These are phyloP conservation scores for Mastomys coucha DNA, from an alignment of 2,113 vertebrate species.

Conservation along the genomic window DNA sequence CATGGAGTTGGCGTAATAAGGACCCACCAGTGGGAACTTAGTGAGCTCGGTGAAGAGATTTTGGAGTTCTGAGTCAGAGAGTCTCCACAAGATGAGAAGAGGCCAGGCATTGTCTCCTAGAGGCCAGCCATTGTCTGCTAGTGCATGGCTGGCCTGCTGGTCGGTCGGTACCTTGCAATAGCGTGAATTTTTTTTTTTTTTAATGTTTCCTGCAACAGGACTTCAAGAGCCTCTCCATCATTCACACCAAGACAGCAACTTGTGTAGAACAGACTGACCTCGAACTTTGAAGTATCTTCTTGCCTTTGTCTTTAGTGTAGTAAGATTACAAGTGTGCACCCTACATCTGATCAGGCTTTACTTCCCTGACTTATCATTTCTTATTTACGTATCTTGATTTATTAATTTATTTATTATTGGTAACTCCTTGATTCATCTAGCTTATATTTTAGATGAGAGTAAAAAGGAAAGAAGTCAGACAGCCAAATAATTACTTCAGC, in stretches of 20 bases:
- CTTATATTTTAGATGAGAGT: background rate
- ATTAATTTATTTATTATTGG: background rate
- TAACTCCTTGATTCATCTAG: background rate
- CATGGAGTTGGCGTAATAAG: too few relatives aligned
- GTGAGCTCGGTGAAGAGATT: too few relatives aligned
- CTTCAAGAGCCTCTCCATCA: background rate
- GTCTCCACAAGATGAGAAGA: too few relatives aligned
- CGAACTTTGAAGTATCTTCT: background rate
- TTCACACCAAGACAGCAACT: background rate
- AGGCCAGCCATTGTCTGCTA: too few relatives aligned
- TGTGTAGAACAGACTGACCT: background rate
- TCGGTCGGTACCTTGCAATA: too few relatives aligned
- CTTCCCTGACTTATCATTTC: background rate
- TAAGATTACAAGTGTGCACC: background rate
- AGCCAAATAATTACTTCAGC: background rate
- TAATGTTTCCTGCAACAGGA: background rate
- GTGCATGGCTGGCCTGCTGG: too few relatives aligned
- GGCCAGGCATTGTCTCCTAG: too few relatives aligned
- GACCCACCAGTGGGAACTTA: too few relatives aligned
- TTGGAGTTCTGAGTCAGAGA: too few relatives aligned
- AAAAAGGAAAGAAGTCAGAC: background rate
- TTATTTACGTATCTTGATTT: too few relatives aligned
- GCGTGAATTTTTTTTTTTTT: too few relatives aligned
- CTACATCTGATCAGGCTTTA: background rate
- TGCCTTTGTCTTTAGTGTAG: background rate